phyloP scores from a whole-genome alignment of 2,113 vertebrate species.

The Nesogale talazaci region DNA sequence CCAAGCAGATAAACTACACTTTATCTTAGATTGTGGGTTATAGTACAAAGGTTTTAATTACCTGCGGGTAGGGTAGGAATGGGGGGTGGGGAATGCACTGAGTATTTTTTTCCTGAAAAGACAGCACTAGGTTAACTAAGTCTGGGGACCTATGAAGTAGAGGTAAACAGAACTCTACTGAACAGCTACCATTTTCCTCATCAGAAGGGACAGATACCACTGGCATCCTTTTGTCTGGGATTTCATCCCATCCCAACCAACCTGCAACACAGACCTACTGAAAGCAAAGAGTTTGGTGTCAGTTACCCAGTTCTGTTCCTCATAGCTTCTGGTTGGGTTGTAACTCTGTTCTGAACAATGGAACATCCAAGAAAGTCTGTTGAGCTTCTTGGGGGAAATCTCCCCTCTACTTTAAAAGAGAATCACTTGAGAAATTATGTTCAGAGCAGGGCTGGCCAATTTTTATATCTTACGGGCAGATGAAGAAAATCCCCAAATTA shows the following conservation, averaged over 20 bases:
- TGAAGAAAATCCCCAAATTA: not conserved
- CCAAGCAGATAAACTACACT: no score
- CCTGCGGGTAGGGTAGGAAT: no score
- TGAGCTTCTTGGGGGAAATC: not conserved
- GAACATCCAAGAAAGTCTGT: not conserved
- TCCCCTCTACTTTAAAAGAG: not conserved
- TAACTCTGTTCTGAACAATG: not conserved
- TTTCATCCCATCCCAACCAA: not conserved
- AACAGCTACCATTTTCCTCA: conserved; percentile 13
- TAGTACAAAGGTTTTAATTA: no score
- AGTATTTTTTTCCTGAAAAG: no score
- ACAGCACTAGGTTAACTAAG: no score
- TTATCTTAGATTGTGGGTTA: no score
- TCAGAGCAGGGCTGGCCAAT: not conserved
- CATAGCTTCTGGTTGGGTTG: not conserved
- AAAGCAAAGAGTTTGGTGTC: not conserved
- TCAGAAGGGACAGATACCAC: not conserved
- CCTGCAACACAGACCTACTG: not conserved
- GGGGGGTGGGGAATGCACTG: no score
- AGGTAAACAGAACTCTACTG: not conserved
- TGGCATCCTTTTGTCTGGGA: not conserved
- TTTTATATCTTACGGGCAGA: not conserved
- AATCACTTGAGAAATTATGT: not conserved
- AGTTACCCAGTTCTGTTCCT: not conserved
- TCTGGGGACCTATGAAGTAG: not conserved